Conservation (phyloP, 2,113 vertebrate species). For the Hystrix brachyura region DNA sequence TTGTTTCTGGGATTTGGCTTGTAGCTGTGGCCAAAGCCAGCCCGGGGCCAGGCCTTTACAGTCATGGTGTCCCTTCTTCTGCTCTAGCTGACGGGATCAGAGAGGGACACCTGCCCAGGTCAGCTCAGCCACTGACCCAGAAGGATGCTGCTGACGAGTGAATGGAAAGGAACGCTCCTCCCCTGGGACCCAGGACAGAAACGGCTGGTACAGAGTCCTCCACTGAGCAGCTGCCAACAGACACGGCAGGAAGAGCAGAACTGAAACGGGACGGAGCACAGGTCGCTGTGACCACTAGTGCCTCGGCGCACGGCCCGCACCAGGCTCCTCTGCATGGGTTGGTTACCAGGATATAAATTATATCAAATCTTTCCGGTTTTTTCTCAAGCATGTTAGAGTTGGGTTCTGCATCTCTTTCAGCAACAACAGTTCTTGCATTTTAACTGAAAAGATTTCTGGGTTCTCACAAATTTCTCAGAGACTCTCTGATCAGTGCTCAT, state of each 20-base stretch:
- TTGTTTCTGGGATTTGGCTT: neutral
- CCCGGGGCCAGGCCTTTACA: neutral
- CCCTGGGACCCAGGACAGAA: neutral
- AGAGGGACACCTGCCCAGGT: neutral
- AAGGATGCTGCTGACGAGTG: neutral
- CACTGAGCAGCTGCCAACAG: fast-evolving
- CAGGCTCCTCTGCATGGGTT: neutral
- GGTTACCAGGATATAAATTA: neutral
- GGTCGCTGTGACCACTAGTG: fast-evolving
- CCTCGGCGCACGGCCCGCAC: neutral
- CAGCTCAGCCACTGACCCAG: neutral
- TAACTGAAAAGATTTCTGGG: neutral
- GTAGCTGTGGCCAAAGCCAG: neutral
- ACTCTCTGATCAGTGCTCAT: neutral
- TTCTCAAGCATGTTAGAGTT: neutral
- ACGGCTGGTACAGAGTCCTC: neutral
- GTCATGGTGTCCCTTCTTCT: neutral
- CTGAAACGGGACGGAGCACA: neutral
- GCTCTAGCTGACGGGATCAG: neutral
- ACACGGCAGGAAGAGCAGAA: neutral
- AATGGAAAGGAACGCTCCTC: neutral
- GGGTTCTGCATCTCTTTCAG: neutral
- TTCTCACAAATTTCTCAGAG: neutral
- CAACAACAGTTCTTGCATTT: neutral
- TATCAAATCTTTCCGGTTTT: neutral